These are phyloP conservation scores for Polyergus mexicanus DNA, from an alignment of 1,140 invertebrate species.

Conservation along the genomic window DNA sequence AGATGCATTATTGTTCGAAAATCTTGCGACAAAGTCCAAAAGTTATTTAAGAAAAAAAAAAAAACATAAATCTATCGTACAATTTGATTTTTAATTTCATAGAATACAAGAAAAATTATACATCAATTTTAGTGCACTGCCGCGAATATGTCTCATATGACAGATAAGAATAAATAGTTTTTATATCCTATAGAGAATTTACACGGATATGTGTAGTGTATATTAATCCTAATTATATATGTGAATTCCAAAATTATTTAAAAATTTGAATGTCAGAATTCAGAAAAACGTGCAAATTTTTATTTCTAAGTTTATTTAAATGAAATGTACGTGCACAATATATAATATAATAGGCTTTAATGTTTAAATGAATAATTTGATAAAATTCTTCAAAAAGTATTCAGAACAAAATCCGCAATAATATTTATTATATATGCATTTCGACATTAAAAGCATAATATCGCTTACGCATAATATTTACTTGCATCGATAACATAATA, in stretches of 20 bases:
- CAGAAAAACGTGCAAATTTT: neutral
- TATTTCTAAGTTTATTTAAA: neutral
- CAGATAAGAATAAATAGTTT: neutral
- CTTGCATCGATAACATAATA: constrained; percentile 14
- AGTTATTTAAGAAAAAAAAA: neutral
- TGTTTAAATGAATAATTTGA: neutral
- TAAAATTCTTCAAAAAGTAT: neutral
- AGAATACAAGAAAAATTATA: neutral
- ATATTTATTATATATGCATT: neutral
- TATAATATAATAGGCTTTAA: neutral
- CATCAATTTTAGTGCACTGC: constrained; percentile 4
- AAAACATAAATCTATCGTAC: neutral
- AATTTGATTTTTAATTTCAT: constrained; percentile 13
- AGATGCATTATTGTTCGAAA: constrained; percentile 8
- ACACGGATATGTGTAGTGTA: neutral
- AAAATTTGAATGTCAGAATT: neutral
- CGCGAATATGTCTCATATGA: neutral
- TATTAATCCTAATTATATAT: neutral
- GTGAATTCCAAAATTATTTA: constrained; percentile 9
- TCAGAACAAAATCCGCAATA: neutral
- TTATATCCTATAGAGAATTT: neutral
- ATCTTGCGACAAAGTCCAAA: neutral
- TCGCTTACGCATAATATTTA: constrained; percentile 53
- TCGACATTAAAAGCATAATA: constrained; percentile 50
- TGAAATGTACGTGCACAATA: neutral